Evolutionary conservation across 2,113 vertebrate genomes (phyloP).

Genomic region (Tonatia bakeri): DNA sequence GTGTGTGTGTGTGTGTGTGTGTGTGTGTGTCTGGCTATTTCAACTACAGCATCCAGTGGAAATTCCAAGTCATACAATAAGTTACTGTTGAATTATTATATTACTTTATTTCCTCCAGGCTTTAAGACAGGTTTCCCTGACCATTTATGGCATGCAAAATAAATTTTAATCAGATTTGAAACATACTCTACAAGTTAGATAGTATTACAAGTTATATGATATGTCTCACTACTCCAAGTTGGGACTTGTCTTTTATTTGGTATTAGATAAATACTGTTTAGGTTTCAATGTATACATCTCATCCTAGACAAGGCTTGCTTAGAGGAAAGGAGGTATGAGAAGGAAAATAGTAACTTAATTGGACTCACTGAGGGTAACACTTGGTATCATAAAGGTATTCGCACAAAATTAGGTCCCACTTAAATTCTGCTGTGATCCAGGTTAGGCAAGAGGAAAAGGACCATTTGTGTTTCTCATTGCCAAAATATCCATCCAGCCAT

Average conservation of each 20-base stretch:
- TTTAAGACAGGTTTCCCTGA: not conserved
- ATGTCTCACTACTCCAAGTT: not conserved
- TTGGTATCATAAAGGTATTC: not conserved
- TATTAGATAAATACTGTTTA: not conserved
- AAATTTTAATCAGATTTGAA: not conserved
- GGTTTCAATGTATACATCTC: not conserved
- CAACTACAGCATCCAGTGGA: not conserved
- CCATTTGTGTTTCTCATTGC: not conserved
- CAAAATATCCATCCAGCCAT: not conserved
- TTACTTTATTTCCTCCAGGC: not conserved
- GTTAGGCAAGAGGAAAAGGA: not conserved
- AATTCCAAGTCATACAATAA: not conserved
- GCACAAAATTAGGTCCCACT: not conserved
- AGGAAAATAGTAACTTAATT: not conserved
- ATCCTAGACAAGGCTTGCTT: not conserved
- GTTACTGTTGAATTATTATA: not conserved
- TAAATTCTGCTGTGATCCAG: not conserved
- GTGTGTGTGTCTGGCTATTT: not conserved
- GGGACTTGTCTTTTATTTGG: conserved; percentile 27
- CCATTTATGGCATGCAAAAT: not conserved
- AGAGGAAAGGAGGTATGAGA: not conserved
- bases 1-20: not conserved
- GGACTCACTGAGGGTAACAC: not conserved
- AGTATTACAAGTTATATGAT: not conserved
- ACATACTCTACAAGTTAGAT: not conserved